These are phyloP conservation scores for Trachymyrmex cornetzi DNA, from an alignment of 1,140 invertebrate species.

Conservation along the genomic window DNA sequence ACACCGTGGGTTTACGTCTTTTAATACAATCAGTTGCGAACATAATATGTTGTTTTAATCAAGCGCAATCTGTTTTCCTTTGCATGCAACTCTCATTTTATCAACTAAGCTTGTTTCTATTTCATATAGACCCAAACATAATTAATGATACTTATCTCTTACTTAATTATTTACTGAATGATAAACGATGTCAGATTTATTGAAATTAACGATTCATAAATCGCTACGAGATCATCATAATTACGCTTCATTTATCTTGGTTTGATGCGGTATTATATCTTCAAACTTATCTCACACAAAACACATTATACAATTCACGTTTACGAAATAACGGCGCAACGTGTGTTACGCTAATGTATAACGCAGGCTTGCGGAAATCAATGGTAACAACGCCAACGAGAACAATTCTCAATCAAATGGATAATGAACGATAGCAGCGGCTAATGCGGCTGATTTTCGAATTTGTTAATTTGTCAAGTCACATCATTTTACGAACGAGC, in stretches of 20 bases:
- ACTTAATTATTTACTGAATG: slow-evolving; percentile 29
- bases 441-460: not conserved
- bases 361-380: slow-evolving; percentile 22
- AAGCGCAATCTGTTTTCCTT: not conserved
- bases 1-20: not conserved
- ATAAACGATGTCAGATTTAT: slow-evolving; percentile 44
- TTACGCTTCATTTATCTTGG: slow-evolving; percentile 59
- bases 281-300: not conserved
- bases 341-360: not conserved
- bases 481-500: not conserved
- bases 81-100: not conserved
- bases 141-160: slow-evolving; percentile 23
- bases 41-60: not conserved
- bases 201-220: slow-evolving; percentile 60
- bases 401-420: slow-evolving; percentile 21
- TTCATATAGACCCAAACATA: slow-evolving; percentile 8
- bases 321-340: not conserved
- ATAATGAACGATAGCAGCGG: not conserved
- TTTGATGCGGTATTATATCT: slow-evolving; percentile 28
- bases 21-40: slow-evolving; percentile 44
- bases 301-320: slow-evolving; percentile 7
- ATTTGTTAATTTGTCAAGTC: slow-evolving; percentile 7
- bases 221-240: not conserved
- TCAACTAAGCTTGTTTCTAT: not conserved
- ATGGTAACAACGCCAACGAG: not conserved